Conservation (phyloP, 2,888 invertebrate genomes). For the Laspeyria flexula region DNA sequence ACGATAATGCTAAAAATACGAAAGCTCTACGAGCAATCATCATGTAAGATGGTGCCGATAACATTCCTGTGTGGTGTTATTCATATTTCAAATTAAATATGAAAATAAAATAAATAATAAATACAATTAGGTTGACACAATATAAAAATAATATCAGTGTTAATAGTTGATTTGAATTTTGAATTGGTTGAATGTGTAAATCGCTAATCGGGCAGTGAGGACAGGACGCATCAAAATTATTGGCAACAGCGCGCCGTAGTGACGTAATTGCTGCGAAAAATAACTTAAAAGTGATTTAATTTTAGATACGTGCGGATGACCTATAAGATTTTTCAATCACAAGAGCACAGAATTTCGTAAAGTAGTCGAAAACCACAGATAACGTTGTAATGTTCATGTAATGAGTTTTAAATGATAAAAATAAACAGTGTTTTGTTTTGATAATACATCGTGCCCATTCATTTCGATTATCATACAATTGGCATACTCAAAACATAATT, state of each 20-base stretch:
- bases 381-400: conserved; percentile 7
- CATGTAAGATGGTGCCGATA: conserved; percentile 18
- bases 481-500: conserved; percentile 27
- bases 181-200: conserved; percentile 19
- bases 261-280: conserved; percentile 41
- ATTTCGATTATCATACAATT: conserved; percentile 33
- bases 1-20: conserved; percentile 32
- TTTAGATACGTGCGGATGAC: conserved; percentile 36
- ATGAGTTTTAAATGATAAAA: conserved; percentile 8
- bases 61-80: conserved; percentile 16
- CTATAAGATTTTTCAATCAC: conserved; percentile 28
- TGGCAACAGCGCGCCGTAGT: conserved; percentile 31
- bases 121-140: conserved; percentile 7
- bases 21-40: conserved; percentile 15
- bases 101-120: conserved; percentile 6
- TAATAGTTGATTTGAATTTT: conserved; percentile 18
- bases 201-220: conserved; percentile 11
- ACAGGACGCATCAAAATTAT: conserved; percentile 31
- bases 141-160: conserved; percentile 8
- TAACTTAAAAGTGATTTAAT: conserved; percentile 41
- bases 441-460: conserved; percentile 25
- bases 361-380: conserved; percentile 23
- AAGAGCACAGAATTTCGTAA: conserved; percentile 26
- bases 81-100: conserved; percentile 3
- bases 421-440: conserved; percentile 9